These are phyloP conservation scores for Patiria pectinifera DNA, from an alignment of 53 echinoderm and acorn worm species.

Conservation along the genomic window DNA sequence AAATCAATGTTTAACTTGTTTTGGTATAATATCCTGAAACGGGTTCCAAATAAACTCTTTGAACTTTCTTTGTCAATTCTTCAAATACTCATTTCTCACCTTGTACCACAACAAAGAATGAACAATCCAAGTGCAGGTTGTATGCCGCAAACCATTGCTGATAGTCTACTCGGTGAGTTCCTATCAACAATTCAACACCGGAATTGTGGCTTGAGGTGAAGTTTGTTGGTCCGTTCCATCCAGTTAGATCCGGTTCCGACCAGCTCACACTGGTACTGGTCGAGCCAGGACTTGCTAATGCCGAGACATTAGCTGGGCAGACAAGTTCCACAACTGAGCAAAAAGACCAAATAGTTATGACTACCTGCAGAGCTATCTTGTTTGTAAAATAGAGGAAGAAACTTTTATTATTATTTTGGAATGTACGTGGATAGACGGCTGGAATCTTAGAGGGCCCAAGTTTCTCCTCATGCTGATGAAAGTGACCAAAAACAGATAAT, in stretches of 20 bases:
- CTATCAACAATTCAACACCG: background rate
- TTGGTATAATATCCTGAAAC: background rate
- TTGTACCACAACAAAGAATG: background rate
- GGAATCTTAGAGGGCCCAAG: no score
- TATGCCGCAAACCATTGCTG: conserved; percentile 7
- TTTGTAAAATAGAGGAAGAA: no score
- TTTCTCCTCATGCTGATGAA: no score
- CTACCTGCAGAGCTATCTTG: background rate
- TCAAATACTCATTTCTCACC: conserved; percentile 2
- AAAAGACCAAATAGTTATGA: background rate
- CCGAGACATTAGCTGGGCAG: conserved; percentile 21
- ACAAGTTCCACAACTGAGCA: background rate
- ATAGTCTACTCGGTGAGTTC: background rate
- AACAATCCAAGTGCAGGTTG: background rate
- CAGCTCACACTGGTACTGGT: background rate
- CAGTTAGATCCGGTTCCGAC: conserved; percentile 19
- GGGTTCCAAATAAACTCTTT: background rate
- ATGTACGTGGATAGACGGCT: background rate
- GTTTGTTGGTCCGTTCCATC: background rate
- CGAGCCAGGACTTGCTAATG: background rate
- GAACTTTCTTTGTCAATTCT: background rate
- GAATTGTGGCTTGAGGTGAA: background rate
- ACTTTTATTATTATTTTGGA: background rate
- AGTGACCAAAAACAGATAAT: no score
- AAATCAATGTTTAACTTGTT: background rate